Evolutionary conservation across 2,113 vertebrate species (phyloP).

Genomic region (Tragulus kanchil): DNA sequence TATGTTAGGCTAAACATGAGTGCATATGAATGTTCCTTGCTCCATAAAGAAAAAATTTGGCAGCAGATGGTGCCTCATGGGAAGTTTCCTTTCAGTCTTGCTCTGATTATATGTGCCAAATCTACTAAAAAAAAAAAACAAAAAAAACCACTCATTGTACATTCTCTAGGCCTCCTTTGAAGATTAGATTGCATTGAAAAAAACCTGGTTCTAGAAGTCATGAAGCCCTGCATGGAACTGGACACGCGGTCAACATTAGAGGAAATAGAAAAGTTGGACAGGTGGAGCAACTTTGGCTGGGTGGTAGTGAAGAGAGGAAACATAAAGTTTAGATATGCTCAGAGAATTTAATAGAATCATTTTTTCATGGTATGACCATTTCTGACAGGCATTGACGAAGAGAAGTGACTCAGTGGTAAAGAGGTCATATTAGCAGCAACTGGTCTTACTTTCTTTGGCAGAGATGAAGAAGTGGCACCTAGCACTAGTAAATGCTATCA

Average conservation of each 20-base stretch:
- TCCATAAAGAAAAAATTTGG: constrained; percentile 32
- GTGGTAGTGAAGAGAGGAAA: background rate
- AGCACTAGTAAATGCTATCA: background rate
- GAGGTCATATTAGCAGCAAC: background rate
- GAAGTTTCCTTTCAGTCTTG: constrained; percentile 54
- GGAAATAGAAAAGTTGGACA: background rate
- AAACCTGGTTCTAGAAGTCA: background rate
- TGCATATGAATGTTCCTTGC: constrained; percentile 10
- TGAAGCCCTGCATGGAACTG: background rate
- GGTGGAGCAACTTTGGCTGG: background rate
- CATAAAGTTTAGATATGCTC: background rate
- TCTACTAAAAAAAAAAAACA: background rate
- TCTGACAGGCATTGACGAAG: background rate
- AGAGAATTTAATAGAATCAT: background rate
- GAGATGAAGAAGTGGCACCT: background rate
- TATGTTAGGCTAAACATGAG: constrained; percentile 12
- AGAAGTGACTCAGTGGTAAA: background rate
- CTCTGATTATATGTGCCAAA: background rate
- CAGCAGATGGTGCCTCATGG: constrained; percentile 55
- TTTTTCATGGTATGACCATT: background rate
- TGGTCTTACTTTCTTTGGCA: background rate
- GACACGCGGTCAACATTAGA: background rate
- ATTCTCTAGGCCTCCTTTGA: background rate
- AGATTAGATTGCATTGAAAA: background rate
- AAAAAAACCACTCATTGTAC: background rate